phyloP scores from a whole-genome alignment of 1,140 invertebrate species.

The Zaprionus vittiger region DNA sequence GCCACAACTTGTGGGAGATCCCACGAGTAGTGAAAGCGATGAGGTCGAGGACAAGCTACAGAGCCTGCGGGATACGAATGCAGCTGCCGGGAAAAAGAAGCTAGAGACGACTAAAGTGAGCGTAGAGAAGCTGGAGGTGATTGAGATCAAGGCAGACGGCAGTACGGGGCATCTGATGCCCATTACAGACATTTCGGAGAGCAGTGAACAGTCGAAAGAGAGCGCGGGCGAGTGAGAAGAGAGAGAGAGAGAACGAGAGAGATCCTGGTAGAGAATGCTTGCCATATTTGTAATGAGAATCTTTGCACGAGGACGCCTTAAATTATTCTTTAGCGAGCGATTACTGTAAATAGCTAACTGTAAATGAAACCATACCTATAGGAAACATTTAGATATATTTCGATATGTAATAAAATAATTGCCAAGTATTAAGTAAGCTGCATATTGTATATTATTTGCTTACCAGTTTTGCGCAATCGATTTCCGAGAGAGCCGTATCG shows the following conservation, averaged over 20 bases:
- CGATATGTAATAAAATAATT: slow-evolving; percentile 58
- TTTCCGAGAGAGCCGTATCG: slow-evolving; percentile 28
- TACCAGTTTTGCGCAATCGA: slow-evolving; percentile 49
- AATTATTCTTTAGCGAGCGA: slow-evolving; percentile 77
- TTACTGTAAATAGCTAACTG: slow-evolving; percentile 74
- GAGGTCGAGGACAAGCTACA: slow-evolving; percentile 62
- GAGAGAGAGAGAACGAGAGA: not conserved
- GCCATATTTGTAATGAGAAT: slow-evolving; percentile 79
- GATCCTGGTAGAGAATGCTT: slow-evolving; percentile 55
- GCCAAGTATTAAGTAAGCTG: slow-evolving; percentile 60
- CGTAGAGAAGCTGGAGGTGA: slow-evolving; percentile 81
- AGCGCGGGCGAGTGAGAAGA: slow-evolving; percentile 15
- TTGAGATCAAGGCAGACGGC: slow-evolving; percentile 82
- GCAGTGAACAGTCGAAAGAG: slow-evolving; percentile 34
- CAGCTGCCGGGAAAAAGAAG: slow-evolving; percentile 44
- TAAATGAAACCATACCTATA: slow-evolving; percentile 65
- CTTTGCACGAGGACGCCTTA: slow-evolving; percentile 48
- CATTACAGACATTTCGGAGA: slow-evolving; percentile 31
- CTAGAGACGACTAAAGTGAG: slow-evolving; percentile 66
- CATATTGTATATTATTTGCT: slow-evolving; percentile 21
- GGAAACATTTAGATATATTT: slow-evolving; percentile 15
- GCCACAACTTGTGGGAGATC: slow-evolving; percentile 28
- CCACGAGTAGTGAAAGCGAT: slow-evolving; percentile 36
- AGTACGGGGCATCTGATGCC: slow-evolving; percentile 80
- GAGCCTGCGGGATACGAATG: slow-evolving; percentile 62